A percentile compares a stretch with the other conserved stretches of the same genome.
These are phyloP conservation scores for Zaprionus lineosus DNA, from an alignment of 2,888 invertebrate genomes.

Conservation along the genomic window DNA sequence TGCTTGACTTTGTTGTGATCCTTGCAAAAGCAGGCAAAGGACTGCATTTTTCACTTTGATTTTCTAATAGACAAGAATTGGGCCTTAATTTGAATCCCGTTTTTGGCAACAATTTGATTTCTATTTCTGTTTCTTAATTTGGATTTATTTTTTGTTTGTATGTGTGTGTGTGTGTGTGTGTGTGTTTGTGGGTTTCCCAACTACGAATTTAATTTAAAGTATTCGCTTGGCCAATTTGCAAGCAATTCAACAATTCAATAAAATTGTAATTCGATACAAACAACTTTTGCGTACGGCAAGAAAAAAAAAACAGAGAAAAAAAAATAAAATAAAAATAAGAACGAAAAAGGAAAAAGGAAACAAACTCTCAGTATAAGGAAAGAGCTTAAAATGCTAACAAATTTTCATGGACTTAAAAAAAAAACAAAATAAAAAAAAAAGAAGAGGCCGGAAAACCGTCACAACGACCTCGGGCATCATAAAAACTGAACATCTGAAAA, in stretches of 20 bases:
- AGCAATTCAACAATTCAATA: slow-evolving; percentile 57
- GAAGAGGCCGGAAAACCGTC: too few species aligned
- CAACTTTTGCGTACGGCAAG: slow-evolving; percentile 48
- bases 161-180: too few species aligned
- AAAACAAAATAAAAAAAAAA: slow-evolving; percentile 22
- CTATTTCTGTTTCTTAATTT: too few species aligned
- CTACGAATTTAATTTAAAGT: slow-evolving; percentile 49
- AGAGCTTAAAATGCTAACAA: slow-evolving; percentile 62
- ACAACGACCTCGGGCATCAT: slow-evolving; percentile 59
- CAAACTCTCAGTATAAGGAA: slow-evolving; percentile 22
- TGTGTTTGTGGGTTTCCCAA: slow-evolving; percentile 11
- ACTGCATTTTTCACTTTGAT: too few species aligned
- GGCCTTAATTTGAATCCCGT: too few species aligned
- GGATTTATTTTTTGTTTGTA: slow-evolving; percentile 11
- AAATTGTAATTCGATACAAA: slow-evolving; percentile 73
- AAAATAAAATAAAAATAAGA: slow-evolving; percentile 7
- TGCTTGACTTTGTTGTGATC: too few species aligned
- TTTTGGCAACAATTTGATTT: too few species aligned
- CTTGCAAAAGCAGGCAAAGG: too few species aligned
- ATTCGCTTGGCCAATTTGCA: slow-evolving; percentile 45
- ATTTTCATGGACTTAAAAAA: slow-evolving; percentile 48
- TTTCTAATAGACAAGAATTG: too few species aligned
- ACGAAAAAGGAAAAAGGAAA: slow-evolving; percentile 19
- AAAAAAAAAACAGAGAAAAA: slow-evolving; percentile 9
- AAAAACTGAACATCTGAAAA: slow-evolving; percentile 65